Base-by-base conservation (phyloP, 2,797 vertebrate genomes). In the Pagetopsis macropterus region DNA sequence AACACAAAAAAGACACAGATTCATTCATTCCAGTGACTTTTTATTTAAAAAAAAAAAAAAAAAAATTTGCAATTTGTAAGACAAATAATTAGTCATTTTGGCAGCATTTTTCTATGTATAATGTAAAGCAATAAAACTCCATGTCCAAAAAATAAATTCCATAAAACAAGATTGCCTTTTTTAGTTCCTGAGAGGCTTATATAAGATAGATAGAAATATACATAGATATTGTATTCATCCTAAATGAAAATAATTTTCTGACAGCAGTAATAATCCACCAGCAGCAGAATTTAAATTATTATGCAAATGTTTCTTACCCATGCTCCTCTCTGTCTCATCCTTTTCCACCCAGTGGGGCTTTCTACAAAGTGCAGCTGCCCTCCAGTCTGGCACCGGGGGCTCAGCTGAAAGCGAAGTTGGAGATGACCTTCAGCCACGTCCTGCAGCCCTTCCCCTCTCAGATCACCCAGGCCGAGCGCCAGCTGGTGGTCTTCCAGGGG, bases 401-500 rank as follows among this genome's bases (percentile, higher is more conserved):
- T 83, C 98, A 96, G 91, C 83, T 97, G 69, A 96, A 95, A n/a
- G 92, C 96, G 0, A 93, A 96, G 55, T 92, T 98, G 54, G 98
- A 99, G 87, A 96, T 95, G 6, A 95, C 96, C 16, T 95, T 96
- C 51, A 99, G 96, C 0, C 98, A 99, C 0, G 96, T 98, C 68
- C 95, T 99, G 76, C 95, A 94, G 83, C 98, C 98, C 0, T 99
- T 98, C 86, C 98, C 98, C 17, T 95, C 95, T 14, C 96, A 98
- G 60, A 96, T 99, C 91, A 97, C 96, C 16, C 98, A 99, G 77
- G 96, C 97, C 0, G 98, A 99, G 91, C 96, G 97, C 14, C 98
- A 99, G 93, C 95, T 98, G 83, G 98, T 99, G 70, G 94, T 99
- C 44, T 99, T 98, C 68, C 97, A 98, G 86, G 98, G 98, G 52